Conservation (phyloP, 2,113 vertebrate genomes). For the chimpanzee (Pan troglodytes) region DNA sequence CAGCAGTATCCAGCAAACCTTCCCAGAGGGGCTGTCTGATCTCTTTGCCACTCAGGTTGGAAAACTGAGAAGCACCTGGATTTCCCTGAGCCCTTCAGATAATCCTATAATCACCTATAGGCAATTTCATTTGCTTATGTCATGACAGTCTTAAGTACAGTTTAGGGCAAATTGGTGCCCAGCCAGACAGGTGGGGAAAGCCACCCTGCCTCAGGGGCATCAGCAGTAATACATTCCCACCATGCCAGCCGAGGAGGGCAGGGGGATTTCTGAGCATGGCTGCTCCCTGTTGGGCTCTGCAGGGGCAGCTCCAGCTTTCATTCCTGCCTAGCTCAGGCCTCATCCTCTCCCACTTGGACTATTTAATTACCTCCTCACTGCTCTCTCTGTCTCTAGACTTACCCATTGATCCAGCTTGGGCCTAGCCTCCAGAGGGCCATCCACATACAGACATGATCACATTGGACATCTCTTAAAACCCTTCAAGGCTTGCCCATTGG, state of each 20-base stretch:
- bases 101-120: conserved; percentile 72
- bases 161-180: conserved; percentile 73
- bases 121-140: conserved; percentile 77
- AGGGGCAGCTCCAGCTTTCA: neutral
- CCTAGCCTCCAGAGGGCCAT: neutral
- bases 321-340: neutral
- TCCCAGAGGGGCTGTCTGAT: neutral
- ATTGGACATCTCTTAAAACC: neutral
- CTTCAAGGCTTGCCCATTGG: neutral
- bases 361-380: neutral
- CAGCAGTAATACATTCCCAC: conserved; percentile 46
- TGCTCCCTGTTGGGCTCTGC: neutral
- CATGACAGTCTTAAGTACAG: conserved; percentile 77
- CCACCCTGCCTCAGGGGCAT: conserved; percentile 74
- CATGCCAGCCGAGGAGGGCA: neutral
- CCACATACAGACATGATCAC: neutral
- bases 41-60: conserved; percentile 15
- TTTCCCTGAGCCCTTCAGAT: conserved; percentile 58
- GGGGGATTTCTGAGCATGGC: neutral
- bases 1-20: fast-evolving
- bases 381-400: neutral
- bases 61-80: conserved; percentile 66
- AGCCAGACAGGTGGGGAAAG: conserved; percentile 77
- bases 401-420: neutral
- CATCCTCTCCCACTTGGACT: neutral